Evolutionary conservation across 1,140 invertebrate genomes (phyloP), one percentile per base, ranked within the genome.

Genomic region (Drosophila lacertosa): DNA sequence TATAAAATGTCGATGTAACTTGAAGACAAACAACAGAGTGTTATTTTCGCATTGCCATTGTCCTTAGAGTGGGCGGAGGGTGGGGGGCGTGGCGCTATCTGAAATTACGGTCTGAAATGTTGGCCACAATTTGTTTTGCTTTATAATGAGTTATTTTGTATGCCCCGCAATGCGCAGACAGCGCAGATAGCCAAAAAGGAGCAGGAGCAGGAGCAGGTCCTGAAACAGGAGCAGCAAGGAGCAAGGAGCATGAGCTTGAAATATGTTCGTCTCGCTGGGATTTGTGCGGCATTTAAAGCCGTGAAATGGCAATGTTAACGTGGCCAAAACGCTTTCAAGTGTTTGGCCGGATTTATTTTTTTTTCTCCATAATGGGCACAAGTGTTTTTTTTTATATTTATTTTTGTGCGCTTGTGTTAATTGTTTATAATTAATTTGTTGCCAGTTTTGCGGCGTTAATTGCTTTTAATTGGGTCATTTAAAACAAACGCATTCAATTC

Each of bases 101-200:
- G 54, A 76, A 83, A 83, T 84, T 70, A 72, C 63, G 75, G 54
- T 59, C 40, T 83, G 80, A 83, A 83, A 83, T 83, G 74, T 83
- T 77, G 47, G 80, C 75, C 71, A 68, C 80, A 83, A 83, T 83
- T 83, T 83, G 80, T 83, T 79, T 72, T 79, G 80, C 72, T 69
- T 79, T 83, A 82, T 83, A 83, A 83, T 83, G 75, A 83, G 80
- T 75, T 71, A 66, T 71, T 77, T 74, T 73, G 59, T 78, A 73
- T 72, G 75, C 48, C 29, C 24, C 3, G 24, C 59, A 62, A 39
- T 45, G 57, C 63, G 44, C 54, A 60, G 65, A 48, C 48, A 50
- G 33, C n/a, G 13, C 22, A 29, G 22, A 4, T 10, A 24, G 26
- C 5, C 4, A 10, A 4, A 39, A n/a, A 32, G 16, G 10, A 18